phyloP scores from a whole-genome alignment of 2,113 vertebrate species.

The Lagopus muta region DNA sequence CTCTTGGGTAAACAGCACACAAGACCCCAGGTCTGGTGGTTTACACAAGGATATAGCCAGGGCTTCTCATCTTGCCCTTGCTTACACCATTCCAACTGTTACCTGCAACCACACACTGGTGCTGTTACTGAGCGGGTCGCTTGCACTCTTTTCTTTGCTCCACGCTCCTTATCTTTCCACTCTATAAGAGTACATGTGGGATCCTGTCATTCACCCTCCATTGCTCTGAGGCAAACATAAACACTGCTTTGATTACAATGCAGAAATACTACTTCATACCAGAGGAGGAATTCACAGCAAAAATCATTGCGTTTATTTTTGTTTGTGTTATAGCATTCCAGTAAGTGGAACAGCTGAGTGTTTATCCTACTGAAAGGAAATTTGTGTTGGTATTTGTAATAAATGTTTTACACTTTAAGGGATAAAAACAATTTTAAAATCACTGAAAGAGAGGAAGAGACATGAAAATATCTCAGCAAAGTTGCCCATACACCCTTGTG shows the following conservation, averaged over 20 bases:
- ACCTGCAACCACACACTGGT: neutral
- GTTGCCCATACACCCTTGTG: fast-evolving
- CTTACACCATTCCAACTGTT: neutral
- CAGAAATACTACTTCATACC: constrained; percentile 65
- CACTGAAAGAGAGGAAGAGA: neutral
- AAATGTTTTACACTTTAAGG: constrained; percentile 66
- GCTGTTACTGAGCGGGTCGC: neutral
- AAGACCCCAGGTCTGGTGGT: neutral
- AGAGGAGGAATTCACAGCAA: constrained; percentile 71
- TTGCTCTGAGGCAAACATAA: constrained; percentile 61
- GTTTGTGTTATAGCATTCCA: constrained; percentile 75
- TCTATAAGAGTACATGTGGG: constrained; percentile 33
- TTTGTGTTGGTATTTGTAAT: constrained; percentile 75
- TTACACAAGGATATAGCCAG: neutral
- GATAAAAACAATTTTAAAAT: constrained; percentile 63
- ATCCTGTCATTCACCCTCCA: constrained; percentile 63
- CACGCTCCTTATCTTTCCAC: neutral
- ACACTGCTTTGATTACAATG: constrained; percentile 68
- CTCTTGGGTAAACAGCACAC: neutral
- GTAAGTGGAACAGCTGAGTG: constrained; percentile 80
- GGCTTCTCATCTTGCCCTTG: neutral
- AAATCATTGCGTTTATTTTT: constrained; percentile 76
- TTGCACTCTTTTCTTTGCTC: constrained; percentile 52
- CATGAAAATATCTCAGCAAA: neutral
- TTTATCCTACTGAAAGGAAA: constrained; percentile 81